Percentiles rank a stretch among this genome's conserved stretches.
These are phyloP conservation scores for Artemia sinica DNA, from an alignment of 2,888 invertebrate genomes.

Conservation along the genomic window DNA sequence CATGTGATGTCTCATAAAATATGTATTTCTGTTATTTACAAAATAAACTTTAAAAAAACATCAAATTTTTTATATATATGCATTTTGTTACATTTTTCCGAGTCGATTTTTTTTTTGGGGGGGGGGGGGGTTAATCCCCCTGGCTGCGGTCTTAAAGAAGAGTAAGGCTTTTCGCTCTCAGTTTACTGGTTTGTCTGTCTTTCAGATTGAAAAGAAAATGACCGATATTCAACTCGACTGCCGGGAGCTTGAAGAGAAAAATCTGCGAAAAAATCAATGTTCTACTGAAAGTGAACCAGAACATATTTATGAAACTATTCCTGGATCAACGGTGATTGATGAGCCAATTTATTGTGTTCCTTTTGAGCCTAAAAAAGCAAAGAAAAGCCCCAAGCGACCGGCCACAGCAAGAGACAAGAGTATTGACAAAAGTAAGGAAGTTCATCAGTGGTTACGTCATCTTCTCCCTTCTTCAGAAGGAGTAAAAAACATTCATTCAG, in stretches of 20 bases:
- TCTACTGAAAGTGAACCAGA: slow-evolving; percentile 35
- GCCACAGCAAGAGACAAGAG: background rate
- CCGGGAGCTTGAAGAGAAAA: slow-evolving; percentile 19
- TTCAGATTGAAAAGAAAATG: slow-evolving; percentile 40
- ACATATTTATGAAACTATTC: slow-evolving; percentile 48
- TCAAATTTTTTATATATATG: no score
- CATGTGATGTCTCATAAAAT: no score
- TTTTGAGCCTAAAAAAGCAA: slow-evolving; percentile 34
- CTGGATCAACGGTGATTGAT: slow-evolving; percentile 37
- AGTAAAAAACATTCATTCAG: background rate
- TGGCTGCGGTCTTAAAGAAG: no score
- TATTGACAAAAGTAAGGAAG: slow-evolving; percentile 25
- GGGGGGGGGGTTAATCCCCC: background rate
- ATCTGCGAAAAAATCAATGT: slow-evolving; percentile 8
- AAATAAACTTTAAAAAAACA: no score
- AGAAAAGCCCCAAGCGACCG: slow-evolving; percentile 5
- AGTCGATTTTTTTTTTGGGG: background rate
- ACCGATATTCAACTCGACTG: slow-evolving; percentile 41
- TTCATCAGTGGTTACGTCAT: slow-evolving; percentile 25
- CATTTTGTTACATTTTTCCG: no score
- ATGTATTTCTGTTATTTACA: no score
- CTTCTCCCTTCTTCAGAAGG: background rate
- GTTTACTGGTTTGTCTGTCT: background rate
- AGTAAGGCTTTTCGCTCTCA: no score
- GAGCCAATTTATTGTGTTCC: slow-evolving; percentile 47